Base-by-base conservation (phyloP, 1,140 invertebrate genomes). In the Meloidogyne exigua region DNA sequence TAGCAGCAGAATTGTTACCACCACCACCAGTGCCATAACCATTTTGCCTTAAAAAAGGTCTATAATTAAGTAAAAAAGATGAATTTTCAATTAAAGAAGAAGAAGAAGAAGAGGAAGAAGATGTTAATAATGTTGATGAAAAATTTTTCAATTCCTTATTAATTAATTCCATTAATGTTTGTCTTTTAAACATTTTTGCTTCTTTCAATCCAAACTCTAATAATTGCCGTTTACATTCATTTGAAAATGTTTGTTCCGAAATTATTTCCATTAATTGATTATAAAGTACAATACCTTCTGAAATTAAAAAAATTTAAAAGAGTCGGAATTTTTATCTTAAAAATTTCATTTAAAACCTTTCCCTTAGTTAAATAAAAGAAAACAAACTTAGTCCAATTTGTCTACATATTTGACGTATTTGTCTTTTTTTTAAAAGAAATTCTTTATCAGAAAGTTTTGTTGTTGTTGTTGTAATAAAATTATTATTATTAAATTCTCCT, bases 301-400 rank as follows among this genome's bases (percentile, higher is more conserved):
- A 72, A 72, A 26, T 63, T 72, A 26, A 42, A 42, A 11, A 39
- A 72, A 13, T 72, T 12, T 44, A 4, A 57, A 23, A 25, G 57
- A 62, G 5, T 15, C 15, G n/a, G n/a, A n/a, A n/a, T n/a, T n/a
- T n/a, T n/a, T n/a, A n/a, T n/a, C n/a, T n/a, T n/a, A n/a, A n/a
- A n/a, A n/a, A n/a, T n/a, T n/a, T n/a, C n/a, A n/a, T n/a, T n/a
- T n/a, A n/a, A n/a, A n/a, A n/a, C n/a, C 49, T n/a, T 4, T 12
- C 42, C 49, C 18, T 23, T 25, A 13, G n/a, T 18, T 72, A 25
- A 25, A 12, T 13, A 39, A 70, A 25, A 39, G 7, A 9, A 57
- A 57, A 73, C 72, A 65, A 57, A 73, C 72, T 65, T 7, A 28
- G 57, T 21, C 72, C 72, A 25, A 39, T 73, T 65, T 26, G 72